Evolutionary conservation across 1,140 invertebrate species (phyloP).

Genomic region (Drosophila triauraria): DNA sequence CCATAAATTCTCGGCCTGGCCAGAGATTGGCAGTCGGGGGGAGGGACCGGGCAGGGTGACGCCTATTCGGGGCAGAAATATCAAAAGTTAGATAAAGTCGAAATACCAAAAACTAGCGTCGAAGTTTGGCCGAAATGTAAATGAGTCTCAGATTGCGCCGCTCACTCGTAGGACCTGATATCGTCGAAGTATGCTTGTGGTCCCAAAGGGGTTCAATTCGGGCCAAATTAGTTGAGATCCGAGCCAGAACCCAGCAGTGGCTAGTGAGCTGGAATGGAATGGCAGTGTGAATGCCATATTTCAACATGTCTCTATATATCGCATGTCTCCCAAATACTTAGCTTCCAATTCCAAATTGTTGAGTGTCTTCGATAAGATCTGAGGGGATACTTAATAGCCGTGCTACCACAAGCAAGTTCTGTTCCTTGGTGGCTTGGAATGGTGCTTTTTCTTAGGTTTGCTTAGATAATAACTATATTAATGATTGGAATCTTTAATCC

Average conservation of each 20-base stretch:
- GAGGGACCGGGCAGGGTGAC: background rate
- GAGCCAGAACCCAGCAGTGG: constrained; percentile 10
- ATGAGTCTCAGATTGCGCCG: constrained; percentile 34
- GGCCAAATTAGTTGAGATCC: constrained; percentile 32
- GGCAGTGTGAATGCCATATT: constrained; percentile 12
- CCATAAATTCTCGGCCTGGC: constrained; percentile 51
- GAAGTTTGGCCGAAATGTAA: constrained; percentile 41
- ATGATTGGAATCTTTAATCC: too few relatives aligned
- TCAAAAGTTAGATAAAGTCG: constrained; percentile 37
- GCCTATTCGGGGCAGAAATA: constrained; percentile 41
- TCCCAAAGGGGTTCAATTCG: constrained; percentile 12
- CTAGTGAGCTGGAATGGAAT: background rate
- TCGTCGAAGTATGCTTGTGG: background rate
- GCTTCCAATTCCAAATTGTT: background rate
- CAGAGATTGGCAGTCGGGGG: constrained; percentile 1
- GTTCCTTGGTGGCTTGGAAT: background rate
- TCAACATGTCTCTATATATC: constrained; percentile 13
- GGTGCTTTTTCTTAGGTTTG: too few relatives aligned
- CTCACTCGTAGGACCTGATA: constrained; percentile 14
- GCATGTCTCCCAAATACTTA: too few relatives aligned
- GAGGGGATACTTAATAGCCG: constrained; percentile 8
- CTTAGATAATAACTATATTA: background rate
- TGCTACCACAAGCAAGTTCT: background rate
- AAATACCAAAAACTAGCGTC: constrained; percentile 31
- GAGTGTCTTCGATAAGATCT: constrained; percentile 16